phyloP scores from a whole-genome alignment of 1,140 invertebrate species.

The Lamellibrachia luymesi region DNA sequence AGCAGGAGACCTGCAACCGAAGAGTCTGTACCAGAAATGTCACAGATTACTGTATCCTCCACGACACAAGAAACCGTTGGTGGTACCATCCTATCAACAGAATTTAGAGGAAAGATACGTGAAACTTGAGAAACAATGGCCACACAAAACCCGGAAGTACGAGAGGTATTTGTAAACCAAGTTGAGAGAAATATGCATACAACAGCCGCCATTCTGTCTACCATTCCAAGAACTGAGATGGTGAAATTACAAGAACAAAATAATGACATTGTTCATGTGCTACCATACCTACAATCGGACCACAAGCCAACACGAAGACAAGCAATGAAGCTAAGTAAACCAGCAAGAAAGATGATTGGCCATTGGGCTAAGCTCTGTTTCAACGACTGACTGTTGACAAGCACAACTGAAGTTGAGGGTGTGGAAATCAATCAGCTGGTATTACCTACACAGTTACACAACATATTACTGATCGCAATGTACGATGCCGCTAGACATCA shows the following conservation, averaged over 20 bases:
- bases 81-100: neutral
- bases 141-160: neutral
- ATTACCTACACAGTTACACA: slow-evolving; percentile 25
- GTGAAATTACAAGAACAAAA: neutral
- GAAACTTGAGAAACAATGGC: neutral
- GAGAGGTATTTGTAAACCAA: neutral
- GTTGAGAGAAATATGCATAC: no score
- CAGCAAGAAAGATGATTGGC: neutral
- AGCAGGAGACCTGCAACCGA: neutral
- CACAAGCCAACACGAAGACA: neutral
- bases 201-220: neutral
- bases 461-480: no score
- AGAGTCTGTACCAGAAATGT: neutral
- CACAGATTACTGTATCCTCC: neutral
- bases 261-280: neutral
- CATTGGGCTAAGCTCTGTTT: slow-evolving; percentile 1
- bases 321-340: neutral
- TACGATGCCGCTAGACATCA: slow-evolving; percentile 31
- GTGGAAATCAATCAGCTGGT: slow-evolving; percentile 11
- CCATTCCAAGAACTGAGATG: neutral
- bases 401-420: neutral
- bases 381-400: slow-evolving; percentile 19
- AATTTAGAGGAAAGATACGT: neutral
- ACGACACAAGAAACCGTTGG: neutral
- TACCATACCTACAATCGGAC: neutral